Evolutionary conservation across 2,888 invertebrate species (phyloP), one percentile per base, ranked within the genome.

Genomic region (Melanotus villosus): DNA sequence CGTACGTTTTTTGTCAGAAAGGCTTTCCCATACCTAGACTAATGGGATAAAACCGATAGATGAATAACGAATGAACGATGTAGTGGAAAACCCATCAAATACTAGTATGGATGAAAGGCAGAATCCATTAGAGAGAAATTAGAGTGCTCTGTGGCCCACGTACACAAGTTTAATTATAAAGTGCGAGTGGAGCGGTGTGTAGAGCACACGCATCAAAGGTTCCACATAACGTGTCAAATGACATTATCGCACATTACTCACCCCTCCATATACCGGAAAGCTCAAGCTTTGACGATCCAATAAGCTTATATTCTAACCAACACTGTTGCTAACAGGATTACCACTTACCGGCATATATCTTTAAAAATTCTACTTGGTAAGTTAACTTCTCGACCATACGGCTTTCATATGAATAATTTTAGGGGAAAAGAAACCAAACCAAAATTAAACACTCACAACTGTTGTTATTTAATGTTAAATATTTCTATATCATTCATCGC

Each of bases 91-190:
- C 58, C 62, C 62, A 62, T 66, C 60, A 70, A 70, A 66, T 66
- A 52, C 70, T 70, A 77, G 77, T 77, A 74, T 76, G 80, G 79
- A 80, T 80, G 80, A 80, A 80, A 80, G 80, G 79, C 79, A 78
- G 75, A 78, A 78, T 79, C 80, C 80, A 81, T 81, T 81, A 81
- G 78, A 75, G 79, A 76, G 76, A 78, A 79, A 81, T 81, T 81
- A 80, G 78, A 78, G 79, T 77, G 74, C 72, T 75, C 72, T 75
- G 75, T 68, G 72, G 73, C 63, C 73, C 75, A 75, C 75, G 79
- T 78, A 77, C 78, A 79, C 79, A 79, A 79, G 78, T 80, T 80
- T 81, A 82, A 82, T 82, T 82, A 81, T 80, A 79, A 80, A 80
- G 80, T 80, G 72, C 69, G 72, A 66, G 69, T 59, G 69, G 67